Percentiles rank a stretch among this genome's conserved stretches.
phyloP scores from a whole-genome alignment of 2,113 vertebrate genomes.

The Nyctibius bracteatus region DNA sequence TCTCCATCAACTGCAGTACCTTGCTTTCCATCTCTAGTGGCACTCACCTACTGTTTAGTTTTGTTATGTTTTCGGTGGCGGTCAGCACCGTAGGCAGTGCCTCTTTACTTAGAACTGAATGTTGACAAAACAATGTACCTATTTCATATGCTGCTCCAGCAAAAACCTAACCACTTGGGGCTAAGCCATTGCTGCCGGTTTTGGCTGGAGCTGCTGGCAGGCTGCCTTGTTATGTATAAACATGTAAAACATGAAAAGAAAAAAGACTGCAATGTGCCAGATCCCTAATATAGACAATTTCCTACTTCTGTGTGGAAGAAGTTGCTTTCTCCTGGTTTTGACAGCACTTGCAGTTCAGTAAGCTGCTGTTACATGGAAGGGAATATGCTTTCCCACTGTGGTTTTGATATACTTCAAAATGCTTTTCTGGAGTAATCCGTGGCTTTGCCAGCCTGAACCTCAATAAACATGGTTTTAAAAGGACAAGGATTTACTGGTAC shows the following conservation, averaged over 20 bases:
- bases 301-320: not conserved
- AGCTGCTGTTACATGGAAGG: not conserved
- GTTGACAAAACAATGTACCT: not conserved
- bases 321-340: not conserved
- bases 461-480: not conserved
- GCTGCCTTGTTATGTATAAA: not conserved
- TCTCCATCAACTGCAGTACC: not conserved
- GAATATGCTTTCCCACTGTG: not conserved
- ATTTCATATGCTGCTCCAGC: not conserved
- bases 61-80: not conserved
- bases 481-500: not conserved
- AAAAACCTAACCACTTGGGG: not conserved
- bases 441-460: constrained; percentile 12
- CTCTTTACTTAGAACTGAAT: not conserved
- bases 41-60: fast-evolving
- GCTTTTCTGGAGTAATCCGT: not conserved
- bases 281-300: not conserved
- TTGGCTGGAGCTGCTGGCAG: not conserved
- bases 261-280: not conserved
- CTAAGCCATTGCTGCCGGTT: not conserved
- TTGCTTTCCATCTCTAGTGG: not conserved
- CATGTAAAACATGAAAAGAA: not conserved
- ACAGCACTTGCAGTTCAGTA: not conserved
- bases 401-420: not conserved
- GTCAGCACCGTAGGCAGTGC: not conserved